Evolutionary conservation across 2,888 invertebrate genomes (phyloP).

Genomic region (Sarcophaga subvicina): DNA sequence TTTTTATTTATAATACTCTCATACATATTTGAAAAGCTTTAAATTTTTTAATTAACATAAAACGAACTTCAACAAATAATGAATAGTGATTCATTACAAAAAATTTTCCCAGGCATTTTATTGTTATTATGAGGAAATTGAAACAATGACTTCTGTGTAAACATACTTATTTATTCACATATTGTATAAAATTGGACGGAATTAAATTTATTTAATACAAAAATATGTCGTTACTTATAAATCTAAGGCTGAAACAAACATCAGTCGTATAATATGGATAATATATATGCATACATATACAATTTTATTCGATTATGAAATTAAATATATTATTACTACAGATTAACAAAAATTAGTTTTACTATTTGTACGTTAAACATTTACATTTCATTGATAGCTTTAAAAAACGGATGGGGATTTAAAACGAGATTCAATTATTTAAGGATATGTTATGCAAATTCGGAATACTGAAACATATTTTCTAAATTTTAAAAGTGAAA

Average conservation of each 20-base stretch:
- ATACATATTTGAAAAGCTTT: too few relatives aligned
- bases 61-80: slow-evolving; percentile 2
- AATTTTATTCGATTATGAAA: slow-evolving; percentile 38
- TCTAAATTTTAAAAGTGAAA: background rate
- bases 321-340: slow-evolving; percentile 50
- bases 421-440: too few relatives aligned
- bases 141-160: slow-evolving; percentile 41
- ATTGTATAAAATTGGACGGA: slow-evolving; percentile 56
- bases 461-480: background rate
- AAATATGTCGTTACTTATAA: slow-evolving; percentile 40
- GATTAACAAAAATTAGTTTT: slow-evolving; percentile 47
- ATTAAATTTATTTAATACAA: slow-evolving; percentile 50
- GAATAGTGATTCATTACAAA: slow-evolving; percentile 2
- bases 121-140: slow-evolving; percentile 12
- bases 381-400: slow-evolving; percentile 4
- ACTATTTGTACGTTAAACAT: slow-evolving; percentile 57
- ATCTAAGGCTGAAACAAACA: slow-evolving; percentile 48
- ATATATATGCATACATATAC: slow-evolving; percentile 25
- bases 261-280: slow-evolving; percentile 38
- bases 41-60: too few relatives aligned
- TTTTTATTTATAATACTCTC: too few relatives aligned
- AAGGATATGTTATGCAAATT: too few relatives aligned
- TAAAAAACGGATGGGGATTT: too few relatives aligned
- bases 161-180: slow-evolving; percentile 29
- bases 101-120: slow-evolving; percentile 13